phyloP scores from a whole-genome alignment of 2,113 vertebrate species.

The Nesospiza acunhae region DNA sequence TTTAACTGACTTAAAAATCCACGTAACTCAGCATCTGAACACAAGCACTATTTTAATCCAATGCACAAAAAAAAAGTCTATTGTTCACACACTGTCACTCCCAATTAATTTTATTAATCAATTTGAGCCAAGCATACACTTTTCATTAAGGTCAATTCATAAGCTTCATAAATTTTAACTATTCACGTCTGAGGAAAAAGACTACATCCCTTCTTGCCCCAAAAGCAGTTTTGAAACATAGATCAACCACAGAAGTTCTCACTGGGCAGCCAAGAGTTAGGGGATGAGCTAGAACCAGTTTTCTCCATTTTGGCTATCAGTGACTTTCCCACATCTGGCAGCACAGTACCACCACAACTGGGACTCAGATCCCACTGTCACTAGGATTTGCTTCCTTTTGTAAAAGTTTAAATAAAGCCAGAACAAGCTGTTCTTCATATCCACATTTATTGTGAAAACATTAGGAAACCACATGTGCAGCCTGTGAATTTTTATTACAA shows the following conservation, averaged over 20 bases:
- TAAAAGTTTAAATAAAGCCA: background rate
- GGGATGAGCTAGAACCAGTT: background rate
- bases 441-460: background rate
- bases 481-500: background rate
- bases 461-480: background rate
- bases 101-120: background rate
- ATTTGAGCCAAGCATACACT: background rate
- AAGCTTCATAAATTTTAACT: background rate
- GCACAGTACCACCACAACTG: background rate
- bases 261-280: background rate
- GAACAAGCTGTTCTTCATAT: background rate
- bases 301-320: background rate
- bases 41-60: background rate
- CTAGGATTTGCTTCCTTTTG: background rate
- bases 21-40: background rate
- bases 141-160: background rate
- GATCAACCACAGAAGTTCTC: background rate
- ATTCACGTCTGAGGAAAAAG: background rate
- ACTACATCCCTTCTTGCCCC: background rate
- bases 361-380: background rate
- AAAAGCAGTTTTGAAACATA: background rate
- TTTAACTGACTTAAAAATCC: slow-evolving; percentile 21
- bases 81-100: background rate
- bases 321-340: background rate
- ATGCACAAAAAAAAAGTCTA: background rate